Evolutionary conservation across 2,113 vertebrate genomes (phyloP), one percentile per base, ranked within the genome.

Genomic region (Kryptolebias marmoratus): DNA sequence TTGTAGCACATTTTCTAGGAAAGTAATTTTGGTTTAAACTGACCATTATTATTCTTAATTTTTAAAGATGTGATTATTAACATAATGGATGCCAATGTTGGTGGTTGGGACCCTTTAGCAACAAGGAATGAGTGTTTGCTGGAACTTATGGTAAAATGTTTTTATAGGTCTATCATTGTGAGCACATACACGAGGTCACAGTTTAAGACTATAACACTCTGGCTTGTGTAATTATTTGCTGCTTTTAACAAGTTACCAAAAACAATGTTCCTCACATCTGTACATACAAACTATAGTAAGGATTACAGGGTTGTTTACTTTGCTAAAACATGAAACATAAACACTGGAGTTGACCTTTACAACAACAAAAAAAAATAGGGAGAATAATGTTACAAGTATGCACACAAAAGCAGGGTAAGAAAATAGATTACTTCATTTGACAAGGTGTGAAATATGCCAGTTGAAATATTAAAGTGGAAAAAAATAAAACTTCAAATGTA

Each of bases 11-110:
- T 59, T 47, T 65, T 31, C 74, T 27, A 54, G 50, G 68, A 68
- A 80, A 67, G 69, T 77, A 68, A 65, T 66, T 85, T 27, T 45
- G 2, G 30, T 73, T 52, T 62, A 48, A 77, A 84, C 73, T 77
- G 80, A 80, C 68, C 68, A n/a, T 3, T 9, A 72, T 59, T 77
- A 63, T 64, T 68, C 42, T 44, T 62, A 64, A 56, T 47, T 78
- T 22, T 68, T 65, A 31, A 66, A 42, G 75, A 58, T 57, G 18
- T 50, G 61, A 56, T 76, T 56, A 31, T 13, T 14, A 11, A 11
- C 15, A 1, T 42, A 42, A 9, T 42, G 39, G 39, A 8, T 42
- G 5, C 39, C 39, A 42, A 10, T 42, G 5, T 36, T 42, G 5
- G 39, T 5, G 8, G 39, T 42, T 8, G 39, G 4, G 39, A 36